phyloP scores from a whole-genome alignment of 2,797 vertebrate genomes.

The Loriculus beryllinus region DNA sequence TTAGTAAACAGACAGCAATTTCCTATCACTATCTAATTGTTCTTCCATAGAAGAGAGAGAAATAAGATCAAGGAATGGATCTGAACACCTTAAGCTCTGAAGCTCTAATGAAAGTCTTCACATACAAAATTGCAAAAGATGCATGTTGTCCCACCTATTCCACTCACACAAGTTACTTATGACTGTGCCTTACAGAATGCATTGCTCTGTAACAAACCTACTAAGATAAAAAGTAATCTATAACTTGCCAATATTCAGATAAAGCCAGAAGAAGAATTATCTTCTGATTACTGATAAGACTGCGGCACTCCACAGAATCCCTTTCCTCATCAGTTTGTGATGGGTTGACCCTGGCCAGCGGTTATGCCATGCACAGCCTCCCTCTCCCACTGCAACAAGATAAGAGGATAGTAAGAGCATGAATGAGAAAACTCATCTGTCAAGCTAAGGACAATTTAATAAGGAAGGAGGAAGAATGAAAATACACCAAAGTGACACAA shows the following conservation, averaged over 20 bases:
- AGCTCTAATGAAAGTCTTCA: neutral
- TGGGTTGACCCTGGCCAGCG: neutral
- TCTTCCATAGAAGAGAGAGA: neutral
- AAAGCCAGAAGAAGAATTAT: neutral
- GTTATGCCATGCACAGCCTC: neutral
- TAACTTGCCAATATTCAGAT: neutral
- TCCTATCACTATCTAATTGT: neutral
- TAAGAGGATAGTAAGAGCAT: neutral
- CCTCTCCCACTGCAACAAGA: neutral
- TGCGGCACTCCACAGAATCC: neutral
- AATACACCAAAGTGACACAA: neutral
- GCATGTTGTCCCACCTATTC: neutral
- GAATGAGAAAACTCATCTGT: neutral
- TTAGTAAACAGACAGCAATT: neutral
- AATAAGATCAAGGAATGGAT: neutral
- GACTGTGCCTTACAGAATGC: neutral
- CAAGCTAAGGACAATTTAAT: neutral
- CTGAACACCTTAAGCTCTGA: neutral
- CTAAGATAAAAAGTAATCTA: neutral
- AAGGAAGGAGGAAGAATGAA: neutral
- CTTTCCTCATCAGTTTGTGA: neutral
- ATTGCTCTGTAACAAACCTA: neutral
- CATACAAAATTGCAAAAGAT: neutral
- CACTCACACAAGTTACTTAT: neutral
- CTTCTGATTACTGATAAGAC: neutral